phyloP scores from a whole-genome alignment of 2,888 invertebrate species.

The Conomelus anceps region DNA sequence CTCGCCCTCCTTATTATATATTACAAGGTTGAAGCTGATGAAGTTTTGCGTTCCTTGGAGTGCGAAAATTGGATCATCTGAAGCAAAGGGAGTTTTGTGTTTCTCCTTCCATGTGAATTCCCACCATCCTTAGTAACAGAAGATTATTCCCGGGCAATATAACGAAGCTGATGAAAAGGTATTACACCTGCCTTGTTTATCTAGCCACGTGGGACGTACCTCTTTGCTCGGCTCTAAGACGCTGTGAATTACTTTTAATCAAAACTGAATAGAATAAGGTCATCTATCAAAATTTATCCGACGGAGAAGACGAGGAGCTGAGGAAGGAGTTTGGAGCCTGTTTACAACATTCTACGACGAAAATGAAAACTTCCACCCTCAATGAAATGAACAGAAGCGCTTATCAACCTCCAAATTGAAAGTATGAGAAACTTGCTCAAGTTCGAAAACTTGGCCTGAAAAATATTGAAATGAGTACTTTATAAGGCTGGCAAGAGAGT shows the following conservation, averaged over 20 bases:
- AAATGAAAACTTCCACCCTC: not conserved
- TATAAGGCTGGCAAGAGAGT: not conserved
- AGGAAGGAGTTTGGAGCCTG: not conserved
- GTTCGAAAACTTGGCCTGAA: not conserved
- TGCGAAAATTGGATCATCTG: not conserved
- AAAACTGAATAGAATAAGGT: not conserved
- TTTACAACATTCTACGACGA: not conserved
- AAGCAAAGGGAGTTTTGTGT: not conserved
- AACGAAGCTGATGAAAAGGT: not conserved
- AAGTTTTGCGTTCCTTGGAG: not conserved
- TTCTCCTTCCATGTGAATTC: not conserved
- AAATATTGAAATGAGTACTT: not conserved
- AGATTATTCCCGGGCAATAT: not conserved
- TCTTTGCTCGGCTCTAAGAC: not conserved
- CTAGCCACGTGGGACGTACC: not conserved
- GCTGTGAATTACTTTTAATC: not conserved
- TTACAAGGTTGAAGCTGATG: not conserved
- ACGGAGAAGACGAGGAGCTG: not conserved
- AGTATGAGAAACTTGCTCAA: not conserved
- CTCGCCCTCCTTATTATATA: not conserved
- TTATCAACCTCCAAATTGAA: not conserved
- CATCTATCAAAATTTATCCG: not conserved
- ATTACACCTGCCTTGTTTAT: not conserved
- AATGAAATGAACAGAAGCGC: not conserved
- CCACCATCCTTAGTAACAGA: not conserved